Evolutionary conservation across 1,140 invertebrate species (phyloP), one percentile per base, ranked within the genome.

Genomic region (Diprion similis): DNA sequence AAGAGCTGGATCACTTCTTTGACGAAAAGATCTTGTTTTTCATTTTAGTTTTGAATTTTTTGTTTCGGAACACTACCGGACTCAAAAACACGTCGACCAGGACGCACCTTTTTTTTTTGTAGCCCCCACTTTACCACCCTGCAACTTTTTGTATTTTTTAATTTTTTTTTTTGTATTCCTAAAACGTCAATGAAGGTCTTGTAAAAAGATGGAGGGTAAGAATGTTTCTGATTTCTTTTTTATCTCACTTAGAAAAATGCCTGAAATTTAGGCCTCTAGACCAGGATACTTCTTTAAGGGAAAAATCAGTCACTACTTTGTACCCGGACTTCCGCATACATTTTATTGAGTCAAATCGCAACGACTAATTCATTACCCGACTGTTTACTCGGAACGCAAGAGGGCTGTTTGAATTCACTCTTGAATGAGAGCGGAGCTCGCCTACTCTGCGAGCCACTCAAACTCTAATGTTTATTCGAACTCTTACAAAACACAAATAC

Each of bases 281-380:
- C n/a, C n/a, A n/a, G n/a, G n/a, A n/a, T n/a, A n/a, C n/a, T n/a
- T n/a, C n/a, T n/a, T n/a, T 37, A 37, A 37, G 2, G 6, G 24
- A 37, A 37, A 37, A 37, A 37, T 37, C 24, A 37, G 24, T 37
- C 24, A 6, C 24, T 37, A 37, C 24, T 37, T 37, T 1, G 6
- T 37, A 37, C 24, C 24, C 24, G 24, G 24, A 37, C 24, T 37
- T 6, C 6, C 2, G 24, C 24, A 6, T 37, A 0, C 24, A 37
- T 37, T 37, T 59, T 59, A 59, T 13, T 59, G 0, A 59, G 51
- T 17, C 51, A 59, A 17, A 59, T 59, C 51, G 51, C 51, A 70
- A 59, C 73, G 70, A 74, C 73, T 76, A 78, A 78, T 78, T 78
- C 73, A 78, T 78, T 78, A 78, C 10, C 24, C 66, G 66, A 64